Percentiles rank a stretch among this genome's conserved stretches.
These are phyloP conservation scores for Plebejus melissa DNA, from an alignment of 2,888 invertebrate genomes.

Conservation along the genomic window DNA sequence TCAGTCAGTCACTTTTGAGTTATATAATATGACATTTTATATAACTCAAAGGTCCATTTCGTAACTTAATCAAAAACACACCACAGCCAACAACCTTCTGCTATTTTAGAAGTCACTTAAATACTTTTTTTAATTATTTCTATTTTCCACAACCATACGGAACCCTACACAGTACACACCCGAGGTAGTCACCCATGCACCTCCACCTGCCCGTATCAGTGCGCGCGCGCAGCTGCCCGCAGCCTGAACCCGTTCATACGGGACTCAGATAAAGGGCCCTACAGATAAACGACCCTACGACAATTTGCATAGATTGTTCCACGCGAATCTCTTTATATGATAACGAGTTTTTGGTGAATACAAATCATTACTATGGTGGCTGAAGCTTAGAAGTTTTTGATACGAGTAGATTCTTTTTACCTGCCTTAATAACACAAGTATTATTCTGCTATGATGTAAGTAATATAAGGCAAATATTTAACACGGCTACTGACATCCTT, in stretches of 20 bases:
- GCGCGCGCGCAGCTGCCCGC: slow-evolving; percentile 54
- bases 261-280: slow-evolving; percentile 31
- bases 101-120: no score
- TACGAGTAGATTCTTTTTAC: background rate
- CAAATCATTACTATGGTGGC: background rate
- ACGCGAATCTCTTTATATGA: slow-evolving; percentile 14
- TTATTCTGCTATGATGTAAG: no score
- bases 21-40: no score
- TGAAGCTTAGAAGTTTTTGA: background rate
- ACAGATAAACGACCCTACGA: slow-evolving; percentile 30
- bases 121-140: background rate
- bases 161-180: background rate
- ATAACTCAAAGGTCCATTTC: no score
- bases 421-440: no score
- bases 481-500: no score
- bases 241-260: slow-evolving; percentile 32
- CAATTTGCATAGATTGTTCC: slow-evolving; percentile 27
- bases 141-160: background rate
- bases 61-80: no score
- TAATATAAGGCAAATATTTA: no score
- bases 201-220: slow-evolving; percentile 65
- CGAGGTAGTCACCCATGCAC: slow-evolving; percentile 14
- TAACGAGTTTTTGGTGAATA: background rate
- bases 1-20: no score
- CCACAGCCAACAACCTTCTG: no score